Evolutionary conservation across 2,113 vertebrate genomes (phyloP).

Genomic region (Tachuris rubrigastra): DNA sequence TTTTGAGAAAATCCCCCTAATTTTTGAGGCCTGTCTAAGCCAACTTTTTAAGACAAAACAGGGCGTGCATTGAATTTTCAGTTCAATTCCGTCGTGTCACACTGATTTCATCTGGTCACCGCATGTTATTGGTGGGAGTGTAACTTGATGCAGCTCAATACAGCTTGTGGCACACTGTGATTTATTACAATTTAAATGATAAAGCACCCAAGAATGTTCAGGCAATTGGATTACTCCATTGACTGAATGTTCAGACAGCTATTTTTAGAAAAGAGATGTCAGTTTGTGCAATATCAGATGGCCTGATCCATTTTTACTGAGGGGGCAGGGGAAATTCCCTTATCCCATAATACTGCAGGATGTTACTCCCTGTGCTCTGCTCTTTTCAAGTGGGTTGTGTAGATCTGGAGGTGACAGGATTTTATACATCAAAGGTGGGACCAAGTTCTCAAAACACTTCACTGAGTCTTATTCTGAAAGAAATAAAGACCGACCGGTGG

Average conservation of each 20-base stretch:
- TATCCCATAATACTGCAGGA: not conserved
- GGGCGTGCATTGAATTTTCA: conserved; percentile 52
- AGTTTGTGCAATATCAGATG: conserved; percentile 46
- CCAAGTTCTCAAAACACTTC: not conserved
- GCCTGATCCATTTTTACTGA: conserved; percentile 9
- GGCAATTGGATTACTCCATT: conserved; percentile 76
- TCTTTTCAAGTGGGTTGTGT: not conserved
- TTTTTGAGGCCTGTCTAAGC: conserved; percentile 4
- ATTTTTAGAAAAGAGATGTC: conserved; percentile 69
- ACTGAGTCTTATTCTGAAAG: not conserved
- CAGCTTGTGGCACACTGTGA: conserved; percentile 61
- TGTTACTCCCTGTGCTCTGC: not conserved
- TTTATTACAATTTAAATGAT: conserved; percentile 78
- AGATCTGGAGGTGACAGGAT: not conserved
- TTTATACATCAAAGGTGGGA: not conserved
- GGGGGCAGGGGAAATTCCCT: not conserved
- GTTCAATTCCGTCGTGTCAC: conserved; percentile 30
- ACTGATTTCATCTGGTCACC: conserved; percentile 66
- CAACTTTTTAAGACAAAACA: conserved; percentile 47
- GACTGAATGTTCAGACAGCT: conserved; percentile 71
- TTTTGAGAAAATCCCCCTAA: not conserved
- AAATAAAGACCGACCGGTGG: not conserved
- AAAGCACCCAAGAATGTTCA: conserved; percentile 73
- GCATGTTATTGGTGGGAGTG: conserved; percentile 57
- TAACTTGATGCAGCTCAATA: conserved; percentile 44